Conservation (phyloP, 2,888 invertebrate species). For the Listrodromus nycthemerus region DNA sequence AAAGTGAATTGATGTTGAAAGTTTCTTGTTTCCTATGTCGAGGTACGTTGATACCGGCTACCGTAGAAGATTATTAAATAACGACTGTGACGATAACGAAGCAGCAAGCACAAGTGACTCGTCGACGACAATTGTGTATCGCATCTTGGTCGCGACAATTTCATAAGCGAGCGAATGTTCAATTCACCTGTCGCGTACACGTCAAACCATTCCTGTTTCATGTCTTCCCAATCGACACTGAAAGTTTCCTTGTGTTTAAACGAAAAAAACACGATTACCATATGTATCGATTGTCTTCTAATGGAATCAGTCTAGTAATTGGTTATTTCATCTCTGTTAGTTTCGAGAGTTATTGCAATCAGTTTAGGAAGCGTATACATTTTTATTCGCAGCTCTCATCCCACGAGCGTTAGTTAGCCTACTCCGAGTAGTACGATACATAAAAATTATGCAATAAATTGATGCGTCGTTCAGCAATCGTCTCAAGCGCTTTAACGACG, state of each 20-base stretch:
- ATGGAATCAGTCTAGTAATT: slow-evolving; percentile 8
- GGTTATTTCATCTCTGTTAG: slow-evolving; percentile 39
- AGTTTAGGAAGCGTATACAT: slow-evolving; percentile 45
- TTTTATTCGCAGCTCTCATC: slow-evolving; percentile 47
- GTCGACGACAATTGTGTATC: slow-evolving; percentile 11
- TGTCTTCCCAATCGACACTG: slow-evolving; percentile 61
- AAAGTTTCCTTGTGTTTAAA: slow-evolving; percentile 37
- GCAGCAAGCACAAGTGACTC: slow-evolving; percentile 13
- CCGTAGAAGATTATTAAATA: neutral
- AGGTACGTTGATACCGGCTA: neutral
- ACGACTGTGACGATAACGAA: slow-evolving; percentile 10
- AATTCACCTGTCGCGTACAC: slow-evolving; percentile 8
- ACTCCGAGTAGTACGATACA: slow-evolving; percentile 45
- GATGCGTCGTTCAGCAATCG: slow-evolving; percentile 43
- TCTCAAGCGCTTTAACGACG: slow-evolving; percentile 37
- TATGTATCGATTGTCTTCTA: slow-evolving; percentile 17
- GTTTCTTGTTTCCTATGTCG: slow-evolving; percentile 24
- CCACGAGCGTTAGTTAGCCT: slow-evolving; percentile 49
- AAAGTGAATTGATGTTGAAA: slow-evolving; percentile 25
- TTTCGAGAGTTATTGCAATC: slow-evolving; percentile 30
- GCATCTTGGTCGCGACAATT: slow-evolving; percentile 10
- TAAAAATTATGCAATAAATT: slow-evolving; percentile 56
- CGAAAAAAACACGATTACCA: slow-evolving; percentile 16
- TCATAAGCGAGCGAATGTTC: slow-evolving; percentile 1
- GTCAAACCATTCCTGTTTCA: slow-evolving; percentile 42